Evolutionary conservation across 2,888 invertebrate genomes (phyloP).

Genomic region (Drosophila pseudotalamancana): DNA sequence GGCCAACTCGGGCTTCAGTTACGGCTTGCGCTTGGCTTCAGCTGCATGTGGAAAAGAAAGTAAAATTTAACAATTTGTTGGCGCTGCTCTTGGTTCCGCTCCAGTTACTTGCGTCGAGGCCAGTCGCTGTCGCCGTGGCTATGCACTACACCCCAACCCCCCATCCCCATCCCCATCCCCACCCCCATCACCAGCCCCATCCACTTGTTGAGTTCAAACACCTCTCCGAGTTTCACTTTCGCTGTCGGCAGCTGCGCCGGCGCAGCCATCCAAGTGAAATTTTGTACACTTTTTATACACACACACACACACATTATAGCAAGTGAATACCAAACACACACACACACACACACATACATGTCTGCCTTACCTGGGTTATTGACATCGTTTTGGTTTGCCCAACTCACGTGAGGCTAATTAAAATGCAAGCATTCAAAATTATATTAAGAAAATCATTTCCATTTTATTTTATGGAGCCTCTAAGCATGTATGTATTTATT

Average conservation of each 20-base stretch:
- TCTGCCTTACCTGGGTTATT: slow-evolving; percentile 41
- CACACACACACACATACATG: background rate
- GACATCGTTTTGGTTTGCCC: slow-evolving; percentile 45
- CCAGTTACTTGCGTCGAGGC: slow-evolving; percentile 61
- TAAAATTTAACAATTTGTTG: slow-evolving; percentile 53
- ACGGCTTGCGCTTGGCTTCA: background rate
- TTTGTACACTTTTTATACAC: slow-evolving; percentile 24
- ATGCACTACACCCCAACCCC: background rate
- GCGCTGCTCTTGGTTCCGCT: slow-evolving; percentile 69
- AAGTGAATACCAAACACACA: slow-evolving; percentile 4
- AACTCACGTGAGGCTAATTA: slow-evolving; percentile 59
- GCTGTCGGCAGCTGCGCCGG: slow-evolving; percentile 67
- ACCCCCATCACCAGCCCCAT: background rate
- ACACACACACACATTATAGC: background rate
- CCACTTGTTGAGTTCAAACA: slow-evolving; percentile 67
- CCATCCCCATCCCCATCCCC: background rate
- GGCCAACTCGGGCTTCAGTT: slow-evolving; percentile 1
- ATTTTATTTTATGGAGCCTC: background rate
- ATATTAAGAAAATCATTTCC: slow-evolving; percentile 7
- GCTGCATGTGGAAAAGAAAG: slow-evolving; percentile 73
- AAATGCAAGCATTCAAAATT: slow-evolving; percentile 5
- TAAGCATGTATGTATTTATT: background rate
- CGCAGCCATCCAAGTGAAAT: slow-evolving; percentile 62
- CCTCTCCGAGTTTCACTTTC: slow-evolving; percentile 73
- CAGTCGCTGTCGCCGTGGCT: slow-evolving; percentile 37